A percentile compares a stretch with the other conserved stretches of the same genome.
These are phyloP conservation scores for Gymnoscopelus braueri DNA, from an alignment of 2,797 vertebrate genomes.

Conservation along the genomic window DNA sequence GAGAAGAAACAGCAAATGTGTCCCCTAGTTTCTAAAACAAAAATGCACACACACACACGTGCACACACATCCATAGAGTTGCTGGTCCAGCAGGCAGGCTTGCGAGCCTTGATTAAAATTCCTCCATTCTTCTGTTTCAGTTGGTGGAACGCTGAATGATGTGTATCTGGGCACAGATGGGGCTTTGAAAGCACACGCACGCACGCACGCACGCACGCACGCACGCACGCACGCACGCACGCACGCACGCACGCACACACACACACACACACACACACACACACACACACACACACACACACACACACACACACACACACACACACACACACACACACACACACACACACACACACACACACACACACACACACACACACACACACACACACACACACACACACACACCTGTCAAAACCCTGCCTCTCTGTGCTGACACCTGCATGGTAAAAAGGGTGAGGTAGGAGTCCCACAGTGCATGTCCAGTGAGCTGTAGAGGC, in stretches of 20 bases:
- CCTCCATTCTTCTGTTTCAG: slow-evolving; percentile 69
- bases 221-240: slow-evolving; percentile 12
- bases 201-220: not conserved
- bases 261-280: slow-evolving; percentile 15
- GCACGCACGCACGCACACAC: slow-evolving; percentile 24
- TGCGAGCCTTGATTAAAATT: slow-evolving; percentile 81
- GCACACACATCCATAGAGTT: slow-evolving; percentile 34
- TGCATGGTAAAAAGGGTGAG: slow-evolving; percentile 67
- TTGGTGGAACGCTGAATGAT: slow-evolving; percentile 65
- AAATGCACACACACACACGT: not conserved
- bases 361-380: not conserved
- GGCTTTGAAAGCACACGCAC: slow-evolving; percentile 11
- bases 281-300: not conserved
- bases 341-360: not conserved
- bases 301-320: not conserved
- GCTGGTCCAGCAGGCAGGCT: slow-evolving; percentile 49
- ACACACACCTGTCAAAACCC: slow-evolving; percentile 45
- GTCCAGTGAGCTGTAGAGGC: slow-evolving; percentile 45
- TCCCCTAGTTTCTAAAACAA: too few relatives aligned
- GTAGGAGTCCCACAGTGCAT: slow-evolving; percentile 46
- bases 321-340: not conserved
- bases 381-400: not conserved
- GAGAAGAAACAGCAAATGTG: too few relatives aligned
- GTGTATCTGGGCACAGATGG: slow-evolving; percentile 66
- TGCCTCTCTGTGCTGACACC: slow-evolving; percentile 41